Evolutionary conservation across 2,113 vertebrate genomes (phyloP), one percentile per base, ranked within the genome.

Genomic region (Microcebus griseorufus): DNA sequence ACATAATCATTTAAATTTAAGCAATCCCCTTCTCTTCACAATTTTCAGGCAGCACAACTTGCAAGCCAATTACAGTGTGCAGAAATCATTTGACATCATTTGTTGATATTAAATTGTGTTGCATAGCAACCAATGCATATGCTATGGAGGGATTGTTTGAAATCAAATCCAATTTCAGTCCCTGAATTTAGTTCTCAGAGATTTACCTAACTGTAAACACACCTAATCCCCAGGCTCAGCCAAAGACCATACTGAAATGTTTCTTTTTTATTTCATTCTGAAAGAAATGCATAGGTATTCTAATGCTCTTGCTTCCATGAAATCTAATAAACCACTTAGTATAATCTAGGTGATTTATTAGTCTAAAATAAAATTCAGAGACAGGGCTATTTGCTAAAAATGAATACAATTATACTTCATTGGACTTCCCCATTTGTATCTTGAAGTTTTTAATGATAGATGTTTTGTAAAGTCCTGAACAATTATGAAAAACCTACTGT

Each of bases 1-100:
- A 80, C 93, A 93, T 72, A 90, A 73, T 73, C 67, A 60, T 89
- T 72, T 93, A 60, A 51, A 73, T 93, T 51, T 94, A 75, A 97
- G 95, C 88, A 97, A 95, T 80, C 42, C 34, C 23, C 67, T n/a
- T 80, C 10, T 90, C 76, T 94, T 96, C 17, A 16, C 37, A 95
- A 45, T 32, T 96, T 69, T 88, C 86, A 93, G 97, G 1, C 8
- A 92, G 51, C 53, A 95, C 93, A 97, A 65, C 27, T 94, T 88
- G 14, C 16, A 95, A 98, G 45, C 97, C 93, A 84, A 70, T 95
- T 83, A 94, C 51, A 91, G 92, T 73, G 91, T 93, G 53, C 60
- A 97, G 96, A 97, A 97, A 93, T 96, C 90, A 93, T 18, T 82
- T 85, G 70, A 29, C 88, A 97, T 67, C 64, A 88, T 76, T 95